These are phyloP conservation scores for Eriosoma lanigerum DNA, from an alignment of 1,140 invertebrate genomes.

Conservation along the genomic window DNA sequence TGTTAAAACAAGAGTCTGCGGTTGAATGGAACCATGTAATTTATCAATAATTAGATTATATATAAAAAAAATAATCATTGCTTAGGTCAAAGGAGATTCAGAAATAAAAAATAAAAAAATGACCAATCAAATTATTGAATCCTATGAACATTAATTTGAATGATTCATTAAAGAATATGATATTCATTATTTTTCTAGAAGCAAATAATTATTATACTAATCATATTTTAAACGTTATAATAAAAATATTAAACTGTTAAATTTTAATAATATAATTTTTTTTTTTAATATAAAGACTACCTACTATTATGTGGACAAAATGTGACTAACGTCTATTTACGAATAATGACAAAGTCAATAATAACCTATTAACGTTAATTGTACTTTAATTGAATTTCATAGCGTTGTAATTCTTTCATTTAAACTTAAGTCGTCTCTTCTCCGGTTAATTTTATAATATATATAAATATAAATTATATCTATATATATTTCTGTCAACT, in stretches of 20 bases:
- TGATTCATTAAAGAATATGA: neutral
- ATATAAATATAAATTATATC: neutral
- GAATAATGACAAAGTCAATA: neutral
- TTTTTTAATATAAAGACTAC: too few relatives aligned
- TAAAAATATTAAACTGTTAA: too few relatives aligned
- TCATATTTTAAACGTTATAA: too few relatives aligned
- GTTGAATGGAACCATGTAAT: too few relatives aligned
- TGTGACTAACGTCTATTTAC: neutral
- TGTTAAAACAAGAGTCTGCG: conserved; percentile 5
- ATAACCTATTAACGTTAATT: neutral
- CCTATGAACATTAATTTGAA: too few relatives aligned
- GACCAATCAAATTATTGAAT: neutral
- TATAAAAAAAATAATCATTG: neutral
- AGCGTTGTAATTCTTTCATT: neutral
- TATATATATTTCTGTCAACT: neutral
- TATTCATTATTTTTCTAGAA: too few relatives aligned
- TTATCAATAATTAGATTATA: conserved; percentile 22
- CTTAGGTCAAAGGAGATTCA: neutral
- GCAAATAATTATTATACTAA: too few relatives aligned
- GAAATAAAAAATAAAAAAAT: neutral
- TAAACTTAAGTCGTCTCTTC: neutral
- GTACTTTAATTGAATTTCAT: neutral
- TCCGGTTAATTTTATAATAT: neutral
- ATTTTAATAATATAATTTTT: too few relatives aligned
- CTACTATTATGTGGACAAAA: too few relatives aligned